A percentile compares a stretch with the other conserved stretches of the same genome.
These are phyloP conservation scores for Threskiornis aethiopicus DNA, from an alignment of 2,797 vertebrate species.

Conservation along the genomic window DNA sequence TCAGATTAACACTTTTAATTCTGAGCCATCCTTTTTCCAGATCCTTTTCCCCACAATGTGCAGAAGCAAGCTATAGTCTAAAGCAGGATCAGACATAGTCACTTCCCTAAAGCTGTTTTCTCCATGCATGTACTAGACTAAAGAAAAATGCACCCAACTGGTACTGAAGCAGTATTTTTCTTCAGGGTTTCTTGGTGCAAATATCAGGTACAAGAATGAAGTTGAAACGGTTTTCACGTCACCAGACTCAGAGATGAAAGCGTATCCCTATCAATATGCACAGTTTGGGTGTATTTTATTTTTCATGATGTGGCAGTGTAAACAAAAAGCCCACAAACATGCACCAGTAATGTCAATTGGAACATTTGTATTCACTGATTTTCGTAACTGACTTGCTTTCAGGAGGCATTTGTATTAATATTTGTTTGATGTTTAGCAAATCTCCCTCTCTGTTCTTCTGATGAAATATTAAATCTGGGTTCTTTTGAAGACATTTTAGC, in stretches of 20 bases:
- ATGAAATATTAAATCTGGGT: constrained; percentile 65
- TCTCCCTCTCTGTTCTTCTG: constrained; percentile 45
- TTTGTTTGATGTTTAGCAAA: constrained; percentile 67
- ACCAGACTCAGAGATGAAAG: constrained; percentile 62
- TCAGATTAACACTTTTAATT: background rate
- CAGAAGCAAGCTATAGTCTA: background rate
- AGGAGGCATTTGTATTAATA: constrained; percentile 70
- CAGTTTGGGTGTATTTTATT: constrained; percentile 65
- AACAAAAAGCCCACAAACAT: constrained; percentile 67
- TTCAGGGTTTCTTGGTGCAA: constrained; percentile 9
- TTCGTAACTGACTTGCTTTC: constrained; percentile 69
- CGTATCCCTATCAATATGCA: constrained; percentile 60
- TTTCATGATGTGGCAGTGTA: constrained; percentile 69
- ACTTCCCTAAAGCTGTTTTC: background rate
- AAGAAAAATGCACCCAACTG: constrained; percentile 12
- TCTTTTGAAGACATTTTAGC: constrained; percentile 44
- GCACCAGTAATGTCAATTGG: constrained; percentile 65
- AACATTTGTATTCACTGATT: constrained; percentile 70
- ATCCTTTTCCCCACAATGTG: background rate
- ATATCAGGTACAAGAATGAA: constrained; percentile 28
- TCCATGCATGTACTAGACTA: background rate
- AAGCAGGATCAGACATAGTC: background rate
- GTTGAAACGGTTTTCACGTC: constrained; percentile 31
- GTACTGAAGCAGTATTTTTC: background rate
- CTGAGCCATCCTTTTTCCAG: background rate